Evolutionary conservation across 2,113 vertebrate genomes (phyloP).

Genomic region (Ciconia maguari): DNA sequence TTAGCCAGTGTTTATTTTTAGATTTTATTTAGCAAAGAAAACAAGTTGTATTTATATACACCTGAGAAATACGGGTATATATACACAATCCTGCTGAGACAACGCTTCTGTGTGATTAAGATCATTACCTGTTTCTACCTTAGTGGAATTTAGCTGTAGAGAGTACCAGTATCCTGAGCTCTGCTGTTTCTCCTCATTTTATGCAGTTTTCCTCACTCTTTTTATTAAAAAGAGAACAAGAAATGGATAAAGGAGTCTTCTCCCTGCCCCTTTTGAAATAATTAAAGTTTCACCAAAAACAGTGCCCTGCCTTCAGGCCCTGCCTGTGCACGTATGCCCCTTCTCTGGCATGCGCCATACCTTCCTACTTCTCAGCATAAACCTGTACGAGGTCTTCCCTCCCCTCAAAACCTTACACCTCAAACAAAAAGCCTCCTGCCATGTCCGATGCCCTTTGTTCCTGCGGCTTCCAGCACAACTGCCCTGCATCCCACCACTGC

Average conservation of each 20-base stretch:
- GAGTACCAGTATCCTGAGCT: not conserved
- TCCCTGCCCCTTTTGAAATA: not conserved
- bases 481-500: not conserved
- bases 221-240: not conserved
- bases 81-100: not conserved
- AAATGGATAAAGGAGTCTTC: not conserved
- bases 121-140: not conserved
- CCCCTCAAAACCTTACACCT: not conserved
- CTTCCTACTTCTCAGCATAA: not conserved
- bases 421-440: not conserved
- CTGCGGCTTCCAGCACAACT: not conserved
- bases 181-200: not conserved
- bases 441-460: rapidly evolving
- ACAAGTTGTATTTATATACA: not conserved
- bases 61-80: not conserved
- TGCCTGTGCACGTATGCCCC: rapidly evolving
- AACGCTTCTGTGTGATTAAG: not conserved
- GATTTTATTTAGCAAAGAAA: not conserved
- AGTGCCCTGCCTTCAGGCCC: not conserved
- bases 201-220: not conserved
- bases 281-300: not conserved
- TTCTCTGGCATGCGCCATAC: not conserved
- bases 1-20: not conserved
- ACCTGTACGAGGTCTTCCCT: not conserved
- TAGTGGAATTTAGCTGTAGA: not conserved